Evolutionary conservation across 2,888 invertebrate species (phyloP), one percentile per base, ranked within the genome.

Genomic region (Euclidia mi): DNA sequence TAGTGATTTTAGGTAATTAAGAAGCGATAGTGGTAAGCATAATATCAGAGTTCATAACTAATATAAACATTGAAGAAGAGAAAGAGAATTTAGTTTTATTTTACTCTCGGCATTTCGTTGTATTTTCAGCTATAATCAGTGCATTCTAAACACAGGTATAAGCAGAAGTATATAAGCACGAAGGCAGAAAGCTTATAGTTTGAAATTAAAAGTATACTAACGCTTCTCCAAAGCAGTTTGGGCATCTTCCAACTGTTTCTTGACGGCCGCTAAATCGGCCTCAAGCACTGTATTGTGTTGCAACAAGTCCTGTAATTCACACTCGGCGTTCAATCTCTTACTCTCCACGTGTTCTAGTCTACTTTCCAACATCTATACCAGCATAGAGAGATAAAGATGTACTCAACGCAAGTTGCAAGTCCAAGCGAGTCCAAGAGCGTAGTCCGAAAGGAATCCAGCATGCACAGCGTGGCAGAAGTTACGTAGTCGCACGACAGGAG

Each of bases 221-320:
- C 95, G 90, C 77, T 87, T 87, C 47, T 88, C 87, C 29, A 94
- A 74, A 47, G 87, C 85, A 52, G 59, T 74, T 58, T 87, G 88
- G 41, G 91, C 85, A 34, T 91, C 90, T 38, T 89, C 87, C 50
- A 94, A 75, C 68, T 95, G 95, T 59, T 84, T 87, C 75, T 92
- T 95, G 28, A 95, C 82, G 40, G 95, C 93, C 34, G 88, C 90
- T 62, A 96, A 86, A 82, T 95, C 95, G 11, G 93, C 93, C 76
- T 96, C 96, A 41, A 97, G 86, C 57, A 96, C 95, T 64, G 96
- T 95, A 85, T 97, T 97, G 82, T 97, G 96, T 79, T 96, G 95
- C 60, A 96, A 89, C 63, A 96, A 87, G 78, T 96, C 96, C 90
- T 96, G 96, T 61, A 88, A 87, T 84, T 88, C 88, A 85, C 83